phyloP scores from a whole-genome alignment of 2,888 invertebrate genomes.

The Ormyrus rosae region DNA sequence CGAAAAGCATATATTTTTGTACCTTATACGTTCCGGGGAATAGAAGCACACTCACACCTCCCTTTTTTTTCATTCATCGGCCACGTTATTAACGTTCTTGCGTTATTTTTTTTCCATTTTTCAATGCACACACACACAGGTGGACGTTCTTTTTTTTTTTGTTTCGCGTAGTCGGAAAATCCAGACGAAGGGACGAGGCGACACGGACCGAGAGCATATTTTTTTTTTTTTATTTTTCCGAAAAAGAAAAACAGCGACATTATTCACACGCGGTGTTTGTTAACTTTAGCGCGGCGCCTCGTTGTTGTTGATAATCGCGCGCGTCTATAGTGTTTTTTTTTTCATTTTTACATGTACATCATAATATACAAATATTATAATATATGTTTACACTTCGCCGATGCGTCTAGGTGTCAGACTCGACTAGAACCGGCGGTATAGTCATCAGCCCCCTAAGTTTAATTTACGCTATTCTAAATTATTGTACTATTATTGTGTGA shows the following conservation, averaged over 20 bases:
- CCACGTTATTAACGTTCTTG: background rate
- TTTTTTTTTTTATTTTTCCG: background rate
- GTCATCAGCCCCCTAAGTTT: constrained; percentile 58
- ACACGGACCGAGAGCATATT: background rate
- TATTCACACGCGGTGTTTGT: constrained; percentile 15
- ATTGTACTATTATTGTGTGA: constrained; percentile 47
- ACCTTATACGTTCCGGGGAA: constrained; percentile 61
- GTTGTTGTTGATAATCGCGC: constrained; percentile 38
- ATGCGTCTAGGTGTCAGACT: constrained; percentile 65
- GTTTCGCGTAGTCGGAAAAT: no score
- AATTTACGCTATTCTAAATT: constrained; percentile 51
- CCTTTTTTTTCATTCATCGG: constrained; percentile 6
- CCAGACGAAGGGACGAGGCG: background rate
- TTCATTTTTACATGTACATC: constrained; percentile 14
- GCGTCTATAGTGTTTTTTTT: constrained; percentile 13
- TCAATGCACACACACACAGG: no score
- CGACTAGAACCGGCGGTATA: constrained; percentile 63
- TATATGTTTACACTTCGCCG: constrained; percentile 36
- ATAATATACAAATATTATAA: constrained; percentile 23
- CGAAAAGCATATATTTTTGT: constrained; percentile 64
- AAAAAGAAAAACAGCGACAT: background rate
- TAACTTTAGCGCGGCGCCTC: constrained; percentile 17
- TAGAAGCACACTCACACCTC: constrained; percentile 11
- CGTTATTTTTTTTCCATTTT: constrained; percentile 1
- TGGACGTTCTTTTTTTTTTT: background rate